phyloP scores from a whole-genome alignment of 2,797 vertebrate species.

The Champsocephalus esox region DNA sequence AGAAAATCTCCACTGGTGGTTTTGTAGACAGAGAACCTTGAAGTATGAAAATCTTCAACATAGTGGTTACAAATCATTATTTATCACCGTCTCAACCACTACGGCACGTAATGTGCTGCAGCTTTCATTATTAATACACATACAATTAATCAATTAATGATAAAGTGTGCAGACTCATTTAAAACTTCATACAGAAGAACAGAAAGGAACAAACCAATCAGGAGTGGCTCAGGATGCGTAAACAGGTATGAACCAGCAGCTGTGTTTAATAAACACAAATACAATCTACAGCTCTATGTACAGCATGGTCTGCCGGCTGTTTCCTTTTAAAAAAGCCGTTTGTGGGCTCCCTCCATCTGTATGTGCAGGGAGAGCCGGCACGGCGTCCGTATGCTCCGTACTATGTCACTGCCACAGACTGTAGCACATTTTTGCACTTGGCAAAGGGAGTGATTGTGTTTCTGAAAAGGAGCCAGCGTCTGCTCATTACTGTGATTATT shows the following conservation, averaged over 20 bases:
- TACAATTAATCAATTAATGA: conserved; percentile 14
- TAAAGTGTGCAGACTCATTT: conserved; percentile 1
- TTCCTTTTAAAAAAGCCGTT: neutral
- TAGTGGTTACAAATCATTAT: neutral
- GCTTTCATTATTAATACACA: conserved; percentile 11
- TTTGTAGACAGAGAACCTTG: neutral
- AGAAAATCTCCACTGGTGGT: neutral
- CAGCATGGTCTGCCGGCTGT: conserved; percentile 27
- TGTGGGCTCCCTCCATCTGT: conserved; percentile 40
- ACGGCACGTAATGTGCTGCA: neutral
- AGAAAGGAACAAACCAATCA: neutral
- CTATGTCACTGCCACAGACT: conserved; percentile 41
- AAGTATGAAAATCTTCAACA: neutral
- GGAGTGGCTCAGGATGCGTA: neutral
- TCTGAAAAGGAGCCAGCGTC: conserved; percentile 30
- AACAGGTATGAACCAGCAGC: conserved; percentile 23
- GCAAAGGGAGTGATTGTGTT: conserved; percentile 17
- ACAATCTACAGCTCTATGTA: neutral
- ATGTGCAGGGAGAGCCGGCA: conserved; percentile 19
- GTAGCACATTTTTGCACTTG: conserved; percentile 46
- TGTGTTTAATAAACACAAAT: conserved; percentile 27
- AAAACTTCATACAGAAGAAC: conserved; percentile 8
- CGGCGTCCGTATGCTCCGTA: conserved; percentile 32
- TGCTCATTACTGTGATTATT: conserved; percentile 41
- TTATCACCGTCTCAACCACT: neutral